Evolutionary conservation across 2,888 invertebrate genomes (phyloP).

Genomic region (Perizoma flavofasciatum): DNA sequence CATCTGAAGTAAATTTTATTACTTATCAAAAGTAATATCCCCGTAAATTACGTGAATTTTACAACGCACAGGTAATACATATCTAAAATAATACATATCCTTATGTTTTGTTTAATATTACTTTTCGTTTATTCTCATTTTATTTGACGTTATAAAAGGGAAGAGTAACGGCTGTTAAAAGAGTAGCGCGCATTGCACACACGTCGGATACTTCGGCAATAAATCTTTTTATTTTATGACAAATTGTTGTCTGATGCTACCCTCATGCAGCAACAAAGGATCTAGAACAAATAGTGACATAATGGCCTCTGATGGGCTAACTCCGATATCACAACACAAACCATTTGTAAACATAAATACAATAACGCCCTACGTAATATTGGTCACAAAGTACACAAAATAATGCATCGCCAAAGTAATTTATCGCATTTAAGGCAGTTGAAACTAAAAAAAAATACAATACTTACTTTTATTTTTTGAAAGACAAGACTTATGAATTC

Average conservation of each 20-base stretch:
- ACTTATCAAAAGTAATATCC: slow-evolving; percentile 52
- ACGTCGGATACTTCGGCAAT: slow-evolving; percentile 62
- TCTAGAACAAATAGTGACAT: slow-evolving; percentile 78
- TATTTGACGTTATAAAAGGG: slow-evolving; percentile 79
- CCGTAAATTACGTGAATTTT: slow-evolving; percentile 54
- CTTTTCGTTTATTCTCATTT: slow-evolving; percentile 74
- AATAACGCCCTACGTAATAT: slow-evolving; percentile 66
- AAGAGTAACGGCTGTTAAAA: slow-evolving; percentile 76
- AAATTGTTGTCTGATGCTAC: slow-evolving; percentile 75
- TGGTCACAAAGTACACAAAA: slow-evolving; percentile 69
- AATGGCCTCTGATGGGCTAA: slow-evolving; percentile 74
- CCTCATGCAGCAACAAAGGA: slow-evolving; percentile 67
- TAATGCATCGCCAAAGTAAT: slow-evolving; percentile 65
- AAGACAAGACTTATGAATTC: slow-evolving; percentile 28
- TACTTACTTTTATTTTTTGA: slow-evolving; percentile 14
- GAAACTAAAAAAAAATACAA: slow-evolving; percentile 39
- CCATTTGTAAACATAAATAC: slow-evolving; percentile 74
- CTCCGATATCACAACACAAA: slow-evolving; percentile 60
- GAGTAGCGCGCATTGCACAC: slow-evolving; percentile 69
- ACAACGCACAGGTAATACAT: slow-evolving; percentile 56
- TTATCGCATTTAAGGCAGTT: slow-evolving; percentile 61
- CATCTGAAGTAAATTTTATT: slow-evolving; percentile 34
- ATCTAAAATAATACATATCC: slow-evolving; percentile 66
- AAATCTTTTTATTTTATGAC: slow-evolving; percentile 84
- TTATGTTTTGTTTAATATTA: slow-evolving; percentile 72